These are phyloP conservation scores for Lycia hirtaria DNA, from an alignment of 2,888 invertebrate genomes.

Conservation along the genomic window DNA sequence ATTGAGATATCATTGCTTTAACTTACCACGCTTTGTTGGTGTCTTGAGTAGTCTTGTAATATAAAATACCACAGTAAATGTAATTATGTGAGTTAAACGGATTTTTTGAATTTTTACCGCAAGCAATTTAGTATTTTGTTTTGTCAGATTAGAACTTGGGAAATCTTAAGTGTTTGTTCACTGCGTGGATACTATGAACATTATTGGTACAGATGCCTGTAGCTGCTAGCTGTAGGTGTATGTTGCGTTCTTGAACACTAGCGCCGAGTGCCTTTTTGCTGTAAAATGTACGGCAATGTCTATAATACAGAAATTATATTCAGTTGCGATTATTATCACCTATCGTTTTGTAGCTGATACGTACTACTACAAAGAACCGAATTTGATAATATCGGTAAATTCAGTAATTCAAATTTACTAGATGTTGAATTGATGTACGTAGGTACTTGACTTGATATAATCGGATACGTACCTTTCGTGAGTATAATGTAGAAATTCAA, in stretches of 20 bases:
- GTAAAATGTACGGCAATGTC: constrained; percentile 27
- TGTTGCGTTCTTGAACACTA: constrained; percentile 19
- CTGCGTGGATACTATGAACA: constrained; percentile 4
- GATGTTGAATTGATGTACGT: not conserved
- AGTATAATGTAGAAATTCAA: too few species aligned
- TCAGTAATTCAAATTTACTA: not conserved
- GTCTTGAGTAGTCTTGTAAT: too few species aligned
- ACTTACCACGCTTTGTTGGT: too few species aligned
- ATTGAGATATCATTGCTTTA: too few species aligned
- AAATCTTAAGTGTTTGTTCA: not conserved
- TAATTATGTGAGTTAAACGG: too few species aligned
- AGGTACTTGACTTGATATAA: not conserved
- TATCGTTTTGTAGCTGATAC: constrained; percentile 5
- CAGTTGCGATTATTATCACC: constrained; percentile 15
- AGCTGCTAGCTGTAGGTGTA: constrained; percentile 11
- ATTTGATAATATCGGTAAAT: not conserved
- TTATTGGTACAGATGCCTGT: not conserved
- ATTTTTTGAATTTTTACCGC: not conserved
- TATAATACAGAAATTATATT: constrained; percentile 22
- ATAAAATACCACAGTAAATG: too few species aligned
- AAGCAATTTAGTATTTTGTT: not conserved
- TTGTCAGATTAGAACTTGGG: not conserved
- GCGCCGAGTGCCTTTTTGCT: constrained; percentile 26
- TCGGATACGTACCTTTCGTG: too few species aligned
- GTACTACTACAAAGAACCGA: not conserved